Conservation (phyloP, 1,140 invertebrate species). For the Papilio glaucus region DNA sequence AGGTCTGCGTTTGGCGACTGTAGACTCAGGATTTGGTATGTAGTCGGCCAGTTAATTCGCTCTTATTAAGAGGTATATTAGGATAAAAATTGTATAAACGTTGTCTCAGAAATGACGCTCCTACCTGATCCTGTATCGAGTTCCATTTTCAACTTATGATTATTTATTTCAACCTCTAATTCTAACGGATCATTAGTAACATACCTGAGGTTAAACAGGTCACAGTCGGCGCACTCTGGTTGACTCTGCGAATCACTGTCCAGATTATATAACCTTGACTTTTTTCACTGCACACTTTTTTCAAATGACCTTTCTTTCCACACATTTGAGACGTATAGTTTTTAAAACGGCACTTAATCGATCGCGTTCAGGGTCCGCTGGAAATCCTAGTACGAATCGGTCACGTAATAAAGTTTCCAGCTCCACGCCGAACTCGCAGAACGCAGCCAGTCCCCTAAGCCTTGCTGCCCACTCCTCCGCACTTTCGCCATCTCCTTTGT, state of each 20-base stretch:
- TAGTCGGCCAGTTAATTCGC: conserved; percentile 32
- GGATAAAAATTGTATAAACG: conserved; percentile 39
- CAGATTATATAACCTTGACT: conserved; percentile 2
- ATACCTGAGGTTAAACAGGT: conserved; percentile 44
- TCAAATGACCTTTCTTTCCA: too few relatives aligned
- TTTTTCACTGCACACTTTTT: too few relatives aligned
- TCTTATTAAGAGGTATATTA: conserved; percentile 26
- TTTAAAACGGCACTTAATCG: too few relatives aligned
- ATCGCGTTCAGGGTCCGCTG: conserved; percentile 40
- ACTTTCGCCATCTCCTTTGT: conserved; percentile 31
- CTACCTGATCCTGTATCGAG: conserved; percentile 43
- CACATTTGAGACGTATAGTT: too few relatives aligned
- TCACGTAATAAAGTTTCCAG: conserved; percentile 43
- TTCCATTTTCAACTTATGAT: conserved; percentile 40
- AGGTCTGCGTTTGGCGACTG: too few relatives aligned
- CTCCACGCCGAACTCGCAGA: conserved; percentile 43
- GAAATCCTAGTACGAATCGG: conserved; percentile 45
- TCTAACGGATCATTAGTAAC: conserved; percentile 37
- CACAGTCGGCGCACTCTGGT: conserved; percentile 38
- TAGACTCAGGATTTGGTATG: too few relatives aligned
- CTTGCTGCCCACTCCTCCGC: conserved; percentile 42
- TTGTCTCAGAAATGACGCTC: conserved; percentile 39
- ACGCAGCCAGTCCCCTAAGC: conserved; percentile 41
- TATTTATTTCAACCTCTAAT: conserved; percentile 34
- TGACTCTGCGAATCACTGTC: neutral